A percentile compares a stretch with the other conserved stretches of the same genome.
Evolutionary conservation across 2,888 invertebrate species (phyloP).

Genomic region (Ypsolopha sequella): DNA sequence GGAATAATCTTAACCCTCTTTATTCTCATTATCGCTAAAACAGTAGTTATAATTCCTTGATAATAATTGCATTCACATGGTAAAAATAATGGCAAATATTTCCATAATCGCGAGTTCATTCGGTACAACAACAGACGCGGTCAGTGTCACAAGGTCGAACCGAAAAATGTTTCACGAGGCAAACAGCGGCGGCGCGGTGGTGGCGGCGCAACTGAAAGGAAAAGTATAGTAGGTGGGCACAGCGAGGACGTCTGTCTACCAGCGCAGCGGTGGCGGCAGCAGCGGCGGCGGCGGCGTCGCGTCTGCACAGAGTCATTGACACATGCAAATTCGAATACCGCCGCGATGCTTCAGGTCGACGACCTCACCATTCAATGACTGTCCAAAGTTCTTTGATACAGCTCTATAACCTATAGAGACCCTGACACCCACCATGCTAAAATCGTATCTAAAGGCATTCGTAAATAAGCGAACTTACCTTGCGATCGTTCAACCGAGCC

Average conservation of each 20-base stretch:
- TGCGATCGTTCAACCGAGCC: slow-evolving; percentile 24
- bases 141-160: slow-evolving; percentile 54
- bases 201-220: slow-evolving; percentile 52
- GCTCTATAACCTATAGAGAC: slow-evolving; percentile 38
- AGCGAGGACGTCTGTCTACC: slow-evolving; percentile 12
- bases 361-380: slow-evolving; percentile 64
- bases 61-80: too few species aligned
- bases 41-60: too few species aligned
- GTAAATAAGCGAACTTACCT: slow-evolving; percentile 38
- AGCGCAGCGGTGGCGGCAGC: slow-evolving; percentile 33
- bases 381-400: slow-evolving; percentile 62
- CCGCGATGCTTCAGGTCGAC: slow-evolving; percentile 50
- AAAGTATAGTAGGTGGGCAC: slow-evolving; percentile 55
- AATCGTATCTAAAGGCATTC: slow-evolving; percentile 33
- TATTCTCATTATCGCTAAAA: too few species aligned
- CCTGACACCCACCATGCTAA: slow-evolving; percentile 29
- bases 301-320: slow-evolving; percentile 54
- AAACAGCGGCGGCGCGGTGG: slow-evolving; percentile 9
- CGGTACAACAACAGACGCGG: slow-evolving; percentile 11
- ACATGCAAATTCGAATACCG: slow-evolving; percentile 64
- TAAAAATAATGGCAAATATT: too few species aligned
- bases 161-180: slow-evolving; percentile 52
- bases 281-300: slow-evolving; percentile 11
- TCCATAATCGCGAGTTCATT: too few species aligned
- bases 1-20: too few species aligned